Evolutionary conservation across 2,797 vertebrate genomes (phyloP), one percentile per base, ranked within the genome.

Genomic region (Percopsis omiscomaycus): DNA sequence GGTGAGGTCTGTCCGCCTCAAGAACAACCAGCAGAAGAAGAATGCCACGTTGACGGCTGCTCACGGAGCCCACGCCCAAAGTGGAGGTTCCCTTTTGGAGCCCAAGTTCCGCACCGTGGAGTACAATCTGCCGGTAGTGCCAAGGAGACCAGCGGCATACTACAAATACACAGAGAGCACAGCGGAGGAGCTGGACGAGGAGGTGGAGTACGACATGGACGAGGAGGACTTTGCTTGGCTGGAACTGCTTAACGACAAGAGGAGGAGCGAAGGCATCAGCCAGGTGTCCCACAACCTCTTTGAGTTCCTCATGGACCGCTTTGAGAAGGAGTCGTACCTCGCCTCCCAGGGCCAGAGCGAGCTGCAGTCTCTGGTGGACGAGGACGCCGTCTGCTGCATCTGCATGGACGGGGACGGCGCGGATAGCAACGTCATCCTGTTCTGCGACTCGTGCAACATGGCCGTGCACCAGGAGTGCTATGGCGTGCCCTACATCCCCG

Each of bases 391-490:
- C 27, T 99, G 97, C 90, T 99, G 97, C 88, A 93, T 99, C 77
- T 99, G 97, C 91, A 98, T 98, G 96, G 97, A 99, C 12, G 97
- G 97, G 6, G 97, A 99, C 66, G 96, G 96, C 59, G 96, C 97
- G 29, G 96, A 99, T 89, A 98, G 96, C 81, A 99, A 99, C 5
- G 96, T 94, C 47, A 99, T 99, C 77, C 94, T 99, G 37, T 99
- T 99, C 85, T 99, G 97, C 2, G 97, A 99, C 90, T 88, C 95
- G 79, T 99, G 97, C 89, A 98, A 99, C 79, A 92, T 99, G 59
- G 96, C 96, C 0, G 97, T 99, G 77, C 97, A 99, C 89, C 97
- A 99, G 91, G 97, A 99, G 91, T 99, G 97, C 88, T 98, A 99
- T 1, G 97, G 97, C 1, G 97, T 99, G 81, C 97, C 96, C 71